Evolutionary conservation across 2,113 vertebrate species (phyloP).

Genomic region (Nycticorax nycticorax): DNA sequence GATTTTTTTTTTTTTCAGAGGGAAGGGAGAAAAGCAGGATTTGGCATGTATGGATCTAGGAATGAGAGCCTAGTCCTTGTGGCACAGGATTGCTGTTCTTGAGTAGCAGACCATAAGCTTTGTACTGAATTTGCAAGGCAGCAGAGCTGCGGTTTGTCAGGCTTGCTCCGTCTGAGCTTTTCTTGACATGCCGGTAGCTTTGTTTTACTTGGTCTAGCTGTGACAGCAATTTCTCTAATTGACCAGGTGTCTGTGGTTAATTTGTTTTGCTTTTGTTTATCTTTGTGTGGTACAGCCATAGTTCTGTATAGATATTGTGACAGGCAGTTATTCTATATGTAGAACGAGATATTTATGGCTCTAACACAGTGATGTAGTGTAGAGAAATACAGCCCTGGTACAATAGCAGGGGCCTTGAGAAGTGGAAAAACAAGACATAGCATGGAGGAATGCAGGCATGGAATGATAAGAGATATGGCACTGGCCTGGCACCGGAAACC

Average conservation of each 20-base stretch:
- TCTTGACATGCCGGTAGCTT: not conserved
- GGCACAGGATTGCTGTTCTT: not conserved
- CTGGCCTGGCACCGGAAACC: not conserved
- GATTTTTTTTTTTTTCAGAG: not conserved
- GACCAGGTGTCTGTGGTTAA: not conserved
- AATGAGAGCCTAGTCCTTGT: not conserved
- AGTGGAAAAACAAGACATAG: not conserved
- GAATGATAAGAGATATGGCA: not conserved
- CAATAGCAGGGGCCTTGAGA: not conserved
- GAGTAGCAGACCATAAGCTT: not conserved
- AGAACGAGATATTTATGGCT: not conserved
- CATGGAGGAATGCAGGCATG: not conserved
- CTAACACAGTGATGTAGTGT: not conserved
- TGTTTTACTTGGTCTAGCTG: not conserved
- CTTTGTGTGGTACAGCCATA: not conserved
- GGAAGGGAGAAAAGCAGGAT: not conserved
- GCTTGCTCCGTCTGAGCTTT: not conserved
- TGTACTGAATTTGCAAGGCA: not conserved
- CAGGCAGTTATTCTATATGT: not conserved
- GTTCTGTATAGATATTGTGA: not conserved
- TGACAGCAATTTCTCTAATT: not conserved
- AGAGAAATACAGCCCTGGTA: not conserved
- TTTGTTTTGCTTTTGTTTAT: not conserved
- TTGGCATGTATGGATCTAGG: fast-evolving
- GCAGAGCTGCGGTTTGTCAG: not conserved